These are phyloP conservation scores for Coranthus polyacanthus DNA, from an alignment of 2,797 vertebrate genomes.

Conservation along the genomic window DNA sequence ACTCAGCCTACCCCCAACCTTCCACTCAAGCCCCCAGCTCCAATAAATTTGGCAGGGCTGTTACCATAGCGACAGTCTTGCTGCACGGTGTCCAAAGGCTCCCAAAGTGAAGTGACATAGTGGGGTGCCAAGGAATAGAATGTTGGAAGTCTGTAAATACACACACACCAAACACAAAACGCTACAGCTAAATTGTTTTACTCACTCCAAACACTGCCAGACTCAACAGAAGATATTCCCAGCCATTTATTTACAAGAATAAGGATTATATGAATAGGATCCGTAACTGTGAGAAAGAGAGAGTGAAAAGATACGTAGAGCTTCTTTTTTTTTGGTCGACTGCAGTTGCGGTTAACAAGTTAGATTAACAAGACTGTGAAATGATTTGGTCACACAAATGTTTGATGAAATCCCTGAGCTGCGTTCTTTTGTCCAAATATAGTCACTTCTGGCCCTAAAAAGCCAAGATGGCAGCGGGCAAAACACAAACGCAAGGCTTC, in stretches of 20 bases:
- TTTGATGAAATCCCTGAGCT: too few species aligned
- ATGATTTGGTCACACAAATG: too few species aligned
- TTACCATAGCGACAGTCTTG: constrained; percentile 59
- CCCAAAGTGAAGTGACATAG: constrained; percentile 46
- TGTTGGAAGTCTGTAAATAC: constrained; percentile 50
- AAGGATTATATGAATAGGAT: constrained; percentile 5
- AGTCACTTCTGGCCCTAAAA: too few species aligned
- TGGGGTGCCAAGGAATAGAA: constrained; percentile 61
- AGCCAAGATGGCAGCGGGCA: too few species aligned
- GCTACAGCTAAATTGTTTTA: constrained; percentile 16
- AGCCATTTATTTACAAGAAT: constrained; percentile 14
- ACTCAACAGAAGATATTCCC: constrained; percentile 16
- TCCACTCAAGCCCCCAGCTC: background rate
- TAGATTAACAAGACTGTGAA: too few species aligned
- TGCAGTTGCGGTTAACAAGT: too few species aligned
- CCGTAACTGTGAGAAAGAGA: constrained; percentile 4
- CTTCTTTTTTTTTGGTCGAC: too few species aligned
- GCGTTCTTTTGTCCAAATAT: too few species aligned
- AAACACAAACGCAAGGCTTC: too few species aligned
- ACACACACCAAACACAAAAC: constrained; percentile 13
- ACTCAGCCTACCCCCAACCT: background rate
- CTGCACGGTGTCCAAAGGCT: constrained; percentile 33
- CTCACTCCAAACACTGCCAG: constrained; percentile 14
- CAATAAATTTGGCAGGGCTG: constrained; percentile 50
- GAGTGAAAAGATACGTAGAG: background rate